Conservation (phyloP, 2,113 vertebrate genomes). For the Phaethornis superciliosus region DNA sequence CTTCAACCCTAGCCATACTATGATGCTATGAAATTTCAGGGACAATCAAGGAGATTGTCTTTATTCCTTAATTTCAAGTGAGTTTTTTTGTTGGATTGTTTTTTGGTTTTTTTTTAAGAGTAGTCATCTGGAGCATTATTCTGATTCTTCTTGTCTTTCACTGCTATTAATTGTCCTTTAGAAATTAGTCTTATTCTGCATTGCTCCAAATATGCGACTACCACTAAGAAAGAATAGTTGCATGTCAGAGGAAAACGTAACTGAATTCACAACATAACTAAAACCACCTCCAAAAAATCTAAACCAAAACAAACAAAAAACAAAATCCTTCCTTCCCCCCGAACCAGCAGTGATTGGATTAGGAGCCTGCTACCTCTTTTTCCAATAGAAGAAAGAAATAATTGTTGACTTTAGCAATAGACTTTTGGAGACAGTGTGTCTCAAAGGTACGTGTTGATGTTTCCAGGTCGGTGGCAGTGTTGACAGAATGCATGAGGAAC, state of each 20-base stretch:
- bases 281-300: neutral
- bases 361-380: neutral
- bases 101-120: too few relatives aligned
- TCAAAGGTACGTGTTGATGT: neutral
- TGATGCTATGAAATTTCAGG: too few relatives aligned
- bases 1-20: too few relatives aligned
- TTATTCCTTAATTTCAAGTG: neutral
- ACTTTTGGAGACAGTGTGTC: neutral
- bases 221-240: neutral
- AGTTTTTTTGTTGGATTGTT: too few relatives aligned
- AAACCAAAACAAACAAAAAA: neutral
- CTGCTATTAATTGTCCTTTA: neutral
- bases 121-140: neutral
- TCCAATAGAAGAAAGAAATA: neutral
- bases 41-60: neutral
- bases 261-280: neutral
- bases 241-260: neutral
- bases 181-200: neutral
- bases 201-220: neutral
- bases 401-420: neutral
- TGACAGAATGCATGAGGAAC: slow-evolving; percentile 98
- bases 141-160: neutral
- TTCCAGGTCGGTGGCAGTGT: slow-evolving; percentile 91
- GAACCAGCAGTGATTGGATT: neutral
- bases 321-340: neutral